Conservation (phyloP, 2,113 vertebrate species). For the Platichthys stellatus region DNA sequence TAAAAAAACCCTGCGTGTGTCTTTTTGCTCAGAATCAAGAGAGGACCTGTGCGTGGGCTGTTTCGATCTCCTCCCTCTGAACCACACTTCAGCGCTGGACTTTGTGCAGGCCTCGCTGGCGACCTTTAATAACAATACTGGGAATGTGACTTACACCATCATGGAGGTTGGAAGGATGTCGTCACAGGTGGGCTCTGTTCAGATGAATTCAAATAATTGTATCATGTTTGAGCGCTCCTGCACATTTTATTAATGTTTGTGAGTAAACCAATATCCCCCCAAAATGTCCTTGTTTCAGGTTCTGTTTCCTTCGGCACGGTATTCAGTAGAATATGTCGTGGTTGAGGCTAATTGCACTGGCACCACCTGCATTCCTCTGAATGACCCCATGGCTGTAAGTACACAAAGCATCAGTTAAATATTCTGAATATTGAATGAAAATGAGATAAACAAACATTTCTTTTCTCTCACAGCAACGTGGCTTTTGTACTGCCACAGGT, state of each 20-base stretch:
- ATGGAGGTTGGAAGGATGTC: slow-evolving; percentile 79
- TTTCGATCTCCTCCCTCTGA: slow-evolving; percentile 71
- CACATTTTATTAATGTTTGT: background rate
- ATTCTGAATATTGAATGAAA: background rate
- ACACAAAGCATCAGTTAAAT: background rate
- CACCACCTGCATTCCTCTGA: slow-evolving; percentile 61
- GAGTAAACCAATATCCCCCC: background rate
- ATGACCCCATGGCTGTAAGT: slow-evolving; percentile 75
- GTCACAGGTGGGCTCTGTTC: slow-evolving; percentile 67
- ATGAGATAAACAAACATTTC: background rate
- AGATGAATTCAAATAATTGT: background rate
- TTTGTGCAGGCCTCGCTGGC: slow-evolving; percentile 72
- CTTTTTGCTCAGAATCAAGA: slow-evolving; percentile 67
- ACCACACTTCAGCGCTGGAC: slow-evolving; percentile 68
- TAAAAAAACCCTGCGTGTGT: background rate
- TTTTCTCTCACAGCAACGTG: slow-evolving; percentile 61
- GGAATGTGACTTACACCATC: slow-evolving; percentile 48
- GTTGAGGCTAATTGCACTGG: slow-evolving; percentile 78
- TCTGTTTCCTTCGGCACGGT: slow-evolving; percentile 39
- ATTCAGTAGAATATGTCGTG: slow-evolving; percentile 74
- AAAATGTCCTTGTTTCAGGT: slow-evolving; percentile 61
- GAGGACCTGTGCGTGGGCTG: slow-evolving; percentile 72
- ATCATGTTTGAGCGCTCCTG: background rate
- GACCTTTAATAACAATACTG: slow-evolving; percentile 66
- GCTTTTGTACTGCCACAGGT: slow-evolving; percentile 73